phyloP scores from a whole-genome alignment of 1,140 invertebrate species.

The Drosophila kurseongensis region DNA sequence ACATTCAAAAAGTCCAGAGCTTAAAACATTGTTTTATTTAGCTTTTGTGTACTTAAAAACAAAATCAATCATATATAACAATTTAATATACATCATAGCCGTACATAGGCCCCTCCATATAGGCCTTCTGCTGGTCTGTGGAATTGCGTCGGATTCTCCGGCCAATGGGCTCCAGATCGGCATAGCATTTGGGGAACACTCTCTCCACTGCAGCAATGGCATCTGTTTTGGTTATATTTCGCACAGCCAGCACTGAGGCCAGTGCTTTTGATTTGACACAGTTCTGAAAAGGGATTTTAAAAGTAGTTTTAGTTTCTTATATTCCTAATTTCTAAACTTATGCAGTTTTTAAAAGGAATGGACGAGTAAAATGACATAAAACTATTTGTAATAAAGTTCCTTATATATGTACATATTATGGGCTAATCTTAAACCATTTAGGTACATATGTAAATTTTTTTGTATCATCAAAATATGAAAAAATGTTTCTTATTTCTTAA shows the following conservation, averaged over 20 bases:
- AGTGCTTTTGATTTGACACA: constrained; percentile 96
- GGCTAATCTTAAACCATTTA: too few species aligned
- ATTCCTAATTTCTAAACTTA: too few species aligned
- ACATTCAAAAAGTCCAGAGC: constrained; percentile 13
- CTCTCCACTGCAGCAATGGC: constrained; percentile 92
- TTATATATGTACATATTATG: too few species aligned
- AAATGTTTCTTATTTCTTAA: too few species aligned
- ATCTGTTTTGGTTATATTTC: constrained; percentile 90
- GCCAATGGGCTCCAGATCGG: constrained; percentile 96
- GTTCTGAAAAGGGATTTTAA: constrained; percentile 85
- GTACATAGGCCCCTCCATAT: constrained; percentile 91
- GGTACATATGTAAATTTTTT: too few species aligned
- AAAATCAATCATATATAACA: constrained; percentile 10
- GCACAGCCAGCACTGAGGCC: constrained; percentile 92
- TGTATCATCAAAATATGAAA: too few species aligned
- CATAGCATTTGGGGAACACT: constrained; percentile 96
- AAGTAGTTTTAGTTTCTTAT: neutral
- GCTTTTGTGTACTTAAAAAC: constrained; percentile 27
- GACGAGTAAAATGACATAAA: too few species aligned
- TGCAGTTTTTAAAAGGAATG: too few species aligned
- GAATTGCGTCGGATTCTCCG: constrained; percentile 92
- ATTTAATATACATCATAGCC: constrained; percentile 89
- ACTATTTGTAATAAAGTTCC: too few species aligned
- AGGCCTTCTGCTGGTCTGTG: constrained; percentile 91
- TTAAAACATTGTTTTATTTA: constrained; percentile 53